Evolutionary conservation across 2,888 invertebrate species (phyloP), one percentile per base, ranked within the genome.

Genomic region (Coremacera marginata): DNA sequence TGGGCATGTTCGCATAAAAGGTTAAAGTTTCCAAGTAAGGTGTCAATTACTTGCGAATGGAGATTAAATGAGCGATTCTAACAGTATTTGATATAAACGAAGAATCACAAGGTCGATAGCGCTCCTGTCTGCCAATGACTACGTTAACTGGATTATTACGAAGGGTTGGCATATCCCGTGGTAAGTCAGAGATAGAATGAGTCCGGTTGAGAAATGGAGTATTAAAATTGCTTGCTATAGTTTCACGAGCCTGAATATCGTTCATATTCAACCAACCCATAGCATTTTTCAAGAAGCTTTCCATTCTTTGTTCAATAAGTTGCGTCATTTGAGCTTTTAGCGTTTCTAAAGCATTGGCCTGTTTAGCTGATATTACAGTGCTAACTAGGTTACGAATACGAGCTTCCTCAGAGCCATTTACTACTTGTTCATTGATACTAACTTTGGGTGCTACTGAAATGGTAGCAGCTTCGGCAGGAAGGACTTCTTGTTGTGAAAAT

Each of bases 41-140:
- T 63, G 27, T 63, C 63, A 25, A 63, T 63, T 3, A 63, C 63
- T 63, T 63, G 63, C 25, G 34, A 37, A 11, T 65, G 31, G 25
- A 31, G 34, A 19, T 7, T 37, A 34, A 5, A 22, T 34, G 34
- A 65, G 34, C 8, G 31, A 14, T 31, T 31, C n/a, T 34, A n/a
- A 5, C 34, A 34, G 1, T 34, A 31, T 19, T 44, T 22, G 19
- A 44, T 16, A 8, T 5, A 19, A n/a, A 22, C 19, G n/a, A n/a
- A 44, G 8, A 16, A 16, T 16, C 37, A 67, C 16, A 19, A 67
- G 7, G 37, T 37, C 37, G 37, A n/a, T 22, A 44, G n/a, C n/a
- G 37, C 5, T 5, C n/a, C 37, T 67, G 34, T 44, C 14, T 37
- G n/a, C 7, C 67, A 67, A 67, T 67, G 5, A 4, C 5, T 31